Percentiles rank a stretch among this genome's conserved stretches.
Conservation (phyloP, 2,888 invertebrate species). For the Oscheius myriophilus region DNA sequence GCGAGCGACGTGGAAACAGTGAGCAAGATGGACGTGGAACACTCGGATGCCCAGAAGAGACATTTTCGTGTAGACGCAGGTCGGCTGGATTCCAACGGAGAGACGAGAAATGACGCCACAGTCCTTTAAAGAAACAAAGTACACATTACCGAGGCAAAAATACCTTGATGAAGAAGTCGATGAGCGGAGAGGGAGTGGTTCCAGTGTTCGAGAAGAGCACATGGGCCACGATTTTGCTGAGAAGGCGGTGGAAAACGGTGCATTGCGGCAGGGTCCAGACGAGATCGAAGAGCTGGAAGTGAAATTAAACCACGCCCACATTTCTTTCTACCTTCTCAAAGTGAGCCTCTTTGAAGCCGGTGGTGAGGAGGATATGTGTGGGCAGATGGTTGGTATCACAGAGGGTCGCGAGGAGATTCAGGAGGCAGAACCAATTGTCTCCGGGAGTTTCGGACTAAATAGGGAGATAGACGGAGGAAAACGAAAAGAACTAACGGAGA, state of each 20-base stretch:
- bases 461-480: background rate
- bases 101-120: constrained; percentile 11
- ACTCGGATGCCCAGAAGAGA: constrained; percentile 28
- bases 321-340: constrained; percentile 37
- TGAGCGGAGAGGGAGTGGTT: constrained; percentile 38
- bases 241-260: constrained; percentile 48
- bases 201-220: constrained; percentile 39
- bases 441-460: constrained; percentile 28
- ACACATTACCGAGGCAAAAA: constrained; percentile 7
- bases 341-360: constrained; percentile 39
- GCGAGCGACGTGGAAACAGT: constrained; percentile 29
- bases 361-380: constrained; percentile 47
- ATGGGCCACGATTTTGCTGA: constrained; percentile 46
- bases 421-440: constrained; percentile 46
- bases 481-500: constrained; percentile 19
- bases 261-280: constrained; percentile 39
- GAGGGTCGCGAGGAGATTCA: constrained; percentile 48
- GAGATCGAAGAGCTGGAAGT: constrained; percentile 44
- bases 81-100: constrained; percentile 10
- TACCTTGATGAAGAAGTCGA: constrained; percentile 46
- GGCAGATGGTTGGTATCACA: constrained; percentile 51
- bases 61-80: constrained; percentile 8
- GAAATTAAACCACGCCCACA: background rate
- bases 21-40: constrained; percentile 44
- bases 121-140: constrained; percentile 21